Conservation (phyloP, 1,140 invertebrate species). For the Rhagoletis zephyria region DNA sequence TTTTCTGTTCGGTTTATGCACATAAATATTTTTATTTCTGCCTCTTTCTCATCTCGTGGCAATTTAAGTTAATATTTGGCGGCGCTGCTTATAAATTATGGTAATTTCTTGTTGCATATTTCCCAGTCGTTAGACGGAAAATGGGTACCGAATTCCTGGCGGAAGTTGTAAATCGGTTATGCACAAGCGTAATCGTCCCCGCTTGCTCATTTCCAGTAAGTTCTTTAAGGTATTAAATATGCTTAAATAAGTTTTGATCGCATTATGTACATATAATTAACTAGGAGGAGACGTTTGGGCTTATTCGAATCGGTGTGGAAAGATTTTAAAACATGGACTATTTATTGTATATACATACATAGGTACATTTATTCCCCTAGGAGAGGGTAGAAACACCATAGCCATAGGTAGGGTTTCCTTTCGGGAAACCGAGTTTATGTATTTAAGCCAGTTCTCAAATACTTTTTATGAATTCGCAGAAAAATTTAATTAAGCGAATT, state of each 20-base stretch:
- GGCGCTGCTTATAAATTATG: constrained; percentile 41
- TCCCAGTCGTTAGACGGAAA: constrained; percentile 16
- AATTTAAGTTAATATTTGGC: constrained; percentile 51
- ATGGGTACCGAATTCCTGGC: not conserved
- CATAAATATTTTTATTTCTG: not conserved
- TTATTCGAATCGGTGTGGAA: not conserved
- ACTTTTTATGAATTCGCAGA: too few relatives aligned
- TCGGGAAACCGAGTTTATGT: too few relatives aligned
- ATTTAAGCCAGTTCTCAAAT: too few relatives aligned
- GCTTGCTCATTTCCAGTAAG: not conserved
- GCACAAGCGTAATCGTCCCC: not conserved
- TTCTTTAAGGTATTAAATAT: not conserved
- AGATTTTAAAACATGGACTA: too few relatives aligned
- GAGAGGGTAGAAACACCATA: too few relatives aligned
- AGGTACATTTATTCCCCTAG: too few relatives aligned
- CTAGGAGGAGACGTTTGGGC: not conserved
- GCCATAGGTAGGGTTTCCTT: too few relatives aligned
- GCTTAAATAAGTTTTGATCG: too few relatives aligned
- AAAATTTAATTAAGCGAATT: too few relatives aligned
- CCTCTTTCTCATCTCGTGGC: not conserved
- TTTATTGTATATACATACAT: too few relatives aligned
- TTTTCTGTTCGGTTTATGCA: not conserved
- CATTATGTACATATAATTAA: too few relatives aligned
- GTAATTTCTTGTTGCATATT: constrained; percentile 36
- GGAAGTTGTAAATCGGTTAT: constrained; percentile 40